A percentile compares a stretch with the other conserved stretches of the same genome.
Conservation (phyloP, 2,888 invertebrate genomes). For the Xestobium rufovillosum region DNA sequence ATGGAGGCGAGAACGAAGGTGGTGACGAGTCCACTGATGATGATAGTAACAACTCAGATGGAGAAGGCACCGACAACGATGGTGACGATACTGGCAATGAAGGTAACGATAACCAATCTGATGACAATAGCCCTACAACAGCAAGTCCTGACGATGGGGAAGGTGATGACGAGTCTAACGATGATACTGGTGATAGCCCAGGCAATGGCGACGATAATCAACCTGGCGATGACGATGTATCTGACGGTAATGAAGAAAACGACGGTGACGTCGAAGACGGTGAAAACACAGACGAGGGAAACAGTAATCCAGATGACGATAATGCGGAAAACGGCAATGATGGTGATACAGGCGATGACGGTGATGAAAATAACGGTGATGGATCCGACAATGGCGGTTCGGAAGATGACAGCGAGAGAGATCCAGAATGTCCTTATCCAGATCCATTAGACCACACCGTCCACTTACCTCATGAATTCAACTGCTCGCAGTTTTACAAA, state of each 20-base stretch:
- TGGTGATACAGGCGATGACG: not conserved
- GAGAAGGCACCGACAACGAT: slow-evolving; percentile 1
- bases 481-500: slow-evolving; percentile 18
- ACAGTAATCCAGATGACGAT: slow-evolving; percentile 18
- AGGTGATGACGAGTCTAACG: too few relatives aligned
- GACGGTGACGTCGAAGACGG: slow-evolving; percentile 19
- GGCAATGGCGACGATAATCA: not conserved
- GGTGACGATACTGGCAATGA: too few relatives aligned
- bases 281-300: slow-evolving; percentile 10
- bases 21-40: too few relatives aligned
- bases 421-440: slow-evolving; percentile 12
- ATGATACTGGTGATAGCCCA: not conserved
- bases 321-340: slow-evolving; percentile 15
- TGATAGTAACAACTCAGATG: not conserved
- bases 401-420: slow-evolving; percentile 5
- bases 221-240: slow-evolving; percentile 6
- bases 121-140: too few relatives aligned
- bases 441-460: slow-evolving; percentile 8
- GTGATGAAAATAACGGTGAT: slow-evolving; percentile 5
- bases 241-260: slow-evolving; percentile 14
- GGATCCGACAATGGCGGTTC: slow-evolving; percentile 7
- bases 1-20: too few relatives aligned
- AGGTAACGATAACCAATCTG: too few relatives aligned
- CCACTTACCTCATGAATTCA: slow-evolving; percentile 11
- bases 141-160: too few relatives aligned